These are phyloP conservation scores for Aldabrachelys gigantea DNA, from an alignment of 2,113 vertebrate genomes.

Conservation along the genomic window DNA sequence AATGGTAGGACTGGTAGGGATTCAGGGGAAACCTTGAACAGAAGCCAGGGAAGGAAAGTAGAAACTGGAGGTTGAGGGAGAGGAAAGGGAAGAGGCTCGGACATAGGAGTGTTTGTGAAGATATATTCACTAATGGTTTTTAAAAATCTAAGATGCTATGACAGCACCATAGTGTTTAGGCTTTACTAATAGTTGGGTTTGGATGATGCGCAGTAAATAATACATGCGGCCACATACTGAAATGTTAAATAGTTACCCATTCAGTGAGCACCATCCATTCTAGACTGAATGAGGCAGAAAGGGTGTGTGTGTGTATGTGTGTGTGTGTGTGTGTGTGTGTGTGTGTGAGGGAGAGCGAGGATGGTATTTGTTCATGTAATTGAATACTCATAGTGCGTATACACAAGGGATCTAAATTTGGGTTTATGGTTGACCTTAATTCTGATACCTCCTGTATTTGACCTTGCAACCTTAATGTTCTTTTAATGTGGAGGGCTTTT, in stretches of 20 bases:
- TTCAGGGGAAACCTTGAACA: not conserved
- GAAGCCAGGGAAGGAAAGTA: not conserved
- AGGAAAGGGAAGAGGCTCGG: not conserved
- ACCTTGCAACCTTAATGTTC: not conserved
- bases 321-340: too few relatives aligned
- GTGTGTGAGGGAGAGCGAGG: too few relatives aligned
- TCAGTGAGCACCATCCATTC: not conserved
- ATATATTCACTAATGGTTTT: not conserved
- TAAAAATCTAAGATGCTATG: not conserved
- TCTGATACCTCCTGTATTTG: not conserved
- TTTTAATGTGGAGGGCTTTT: not conserved
- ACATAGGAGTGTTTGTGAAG: not conserved
- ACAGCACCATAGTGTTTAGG: not conserved
- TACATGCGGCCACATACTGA: not conserved
- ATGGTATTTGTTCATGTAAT: too few relatives aligned
- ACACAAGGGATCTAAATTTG: not conserved
- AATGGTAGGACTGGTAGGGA: rapidly evolving
- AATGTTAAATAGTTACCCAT: not conserved
- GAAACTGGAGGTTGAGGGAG: not conserved
- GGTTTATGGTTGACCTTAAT: not conserved
- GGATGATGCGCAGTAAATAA: not conserved
- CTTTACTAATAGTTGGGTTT: not conserved
- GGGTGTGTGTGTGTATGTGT: too few relatives aligned
- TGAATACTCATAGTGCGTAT: too few relatives aligned
- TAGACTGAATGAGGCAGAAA: not conserved